Conservation (phyloP, 2,797 vertebrate species). For the Iguana delicatissima region DNA sequence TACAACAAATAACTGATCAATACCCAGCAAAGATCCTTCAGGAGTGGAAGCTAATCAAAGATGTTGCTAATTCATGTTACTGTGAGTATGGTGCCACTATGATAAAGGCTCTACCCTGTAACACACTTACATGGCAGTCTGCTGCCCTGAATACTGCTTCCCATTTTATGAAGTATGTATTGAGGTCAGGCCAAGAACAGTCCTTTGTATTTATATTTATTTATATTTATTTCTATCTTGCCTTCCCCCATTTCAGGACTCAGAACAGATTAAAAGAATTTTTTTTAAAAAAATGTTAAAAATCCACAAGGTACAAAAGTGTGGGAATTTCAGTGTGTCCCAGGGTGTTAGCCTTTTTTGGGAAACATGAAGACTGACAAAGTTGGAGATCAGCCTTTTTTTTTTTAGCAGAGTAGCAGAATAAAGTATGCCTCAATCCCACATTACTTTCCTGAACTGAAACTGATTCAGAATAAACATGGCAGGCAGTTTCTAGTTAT, state of each 20-base stretch:
- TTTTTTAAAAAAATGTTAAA: not conserved
- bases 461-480: too few relatives aligned
- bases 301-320: not conserved
- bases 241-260: not conserved
- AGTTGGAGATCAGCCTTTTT: too few relatives aligned
- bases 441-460: too few relatives aligned
- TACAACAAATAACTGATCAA: not conserved
- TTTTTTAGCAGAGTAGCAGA: too few relatives aligned
- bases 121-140: conserved; percentile 4
- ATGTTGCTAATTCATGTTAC: not conserved
- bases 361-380: too few relatives aligned
- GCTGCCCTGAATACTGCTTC: conserved; percentile 14
- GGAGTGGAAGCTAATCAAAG: too few relatives aligned
- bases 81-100: not conserved
- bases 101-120: not conserved
- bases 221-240: not conserved
- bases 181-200: not conserved
- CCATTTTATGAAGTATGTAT: conserved; percentile 5
- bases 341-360: too few relatives aligned
- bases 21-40: not conserved
- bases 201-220: not conserved
- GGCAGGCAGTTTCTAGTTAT: too few relatives aligned
- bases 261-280: not conserved
- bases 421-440: too few relatives aligned
- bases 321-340: too few relatives aligned